Conservation (phyloP, 53 echinoderm and acorn worm genomes). For the Mesocentrotus franciscanus region DNA sequence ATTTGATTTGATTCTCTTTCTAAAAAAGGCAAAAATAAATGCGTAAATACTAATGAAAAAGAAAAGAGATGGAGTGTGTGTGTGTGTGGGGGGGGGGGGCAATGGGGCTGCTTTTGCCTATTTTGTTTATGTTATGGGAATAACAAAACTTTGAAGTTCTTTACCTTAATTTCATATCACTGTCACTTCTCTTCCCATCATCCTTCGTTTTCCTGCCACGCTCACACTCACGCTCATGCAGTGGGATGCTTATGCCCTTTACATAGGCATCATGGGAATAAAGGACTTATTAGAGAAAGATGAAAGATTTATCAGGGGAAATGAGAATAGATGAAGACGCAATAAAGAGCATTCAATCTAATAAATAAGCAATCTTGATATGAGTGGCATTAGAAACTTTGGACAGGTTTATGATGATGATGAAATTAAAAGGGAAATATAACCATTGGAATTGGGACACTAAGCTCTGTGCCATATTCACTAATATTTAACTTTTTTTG, state of each 20-base stretch:
- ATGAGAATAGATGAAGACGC: constrained; percentile 20
- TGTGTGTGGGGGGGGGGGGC: too few species aligned
- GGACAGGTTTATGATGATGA: neutral
- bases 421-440: neutral
- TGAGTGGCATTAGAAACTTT: neutral
- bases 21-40: too few species aligned
- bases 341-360: constrained; percentile 37
- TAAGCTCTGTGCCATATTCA: too few species aligned
- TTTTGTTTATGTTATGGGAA: neutral
- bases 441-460: too few species aligned
- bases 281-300: constrained; percentile 24
- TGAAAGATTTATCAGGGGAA: constrained; percentile 28
- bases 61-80: too few species aligned
- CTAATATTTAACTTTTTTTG: too few species aligned
- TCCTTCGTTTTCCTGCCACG: neutral
- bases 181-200: constrained; percentile 24
- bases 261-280: constrained; percentile 5
- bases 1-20: too few species aligned
- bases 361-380: neutral
- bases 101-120: too few species aligned
- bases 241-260: neutral
- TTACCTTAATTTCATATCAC: constrained; percentile 24
- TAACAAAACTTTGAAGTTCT: neutral
- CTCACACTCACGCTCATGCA: neutral
- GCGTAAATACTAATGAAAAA: too few species aligned